These are phyloP conservation scores for Ecdyonurus torrentis DNA, from an alignment of 2,888 invertebrate species.

Conservation along the genomic window DNA sequence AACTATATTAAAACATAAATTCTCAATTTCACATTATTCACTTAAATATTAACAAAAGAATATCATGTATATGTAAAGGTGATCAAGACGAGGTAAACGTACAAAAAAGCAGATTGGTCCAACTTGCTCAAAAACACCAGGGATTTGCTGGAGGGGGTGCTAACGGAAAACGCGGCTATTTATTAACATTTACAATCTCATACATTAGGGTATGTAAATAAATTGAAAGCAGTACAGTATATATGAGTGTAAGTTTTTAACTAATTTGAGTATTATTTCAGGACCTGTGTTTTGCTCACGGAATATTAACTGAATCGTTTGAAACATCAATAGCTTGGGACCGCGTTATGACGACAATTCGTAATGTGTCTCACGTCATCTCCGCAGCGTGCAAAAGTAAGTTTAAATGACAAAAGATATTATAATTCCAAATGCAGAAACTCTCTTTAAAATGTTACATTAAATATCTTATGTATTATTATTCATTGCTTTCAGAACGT, in stretches of 20 bases:
- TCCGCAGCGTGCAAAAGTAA: constrained; percentile 33
- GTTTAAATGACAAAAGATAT: no score
- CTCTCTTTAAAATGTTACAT: background rate
- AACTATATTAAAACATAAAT: no score
- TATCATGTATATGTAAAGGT: no score
- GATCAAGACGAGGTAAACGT: background rate
- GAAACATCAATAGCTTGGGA: constrained; percentile 99
- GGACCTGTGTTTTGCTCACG: background rate
- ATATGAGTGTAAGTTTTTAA: no score
- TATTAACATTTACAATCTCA: constrained; percentile 94
- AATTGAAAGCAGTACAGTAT: no score
- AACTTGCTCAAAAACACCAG: background rate
- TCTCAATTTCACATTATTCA: no score
- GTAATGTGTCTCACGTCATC: constrained; percentile 75
- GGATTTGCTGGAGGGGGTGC: background rate
- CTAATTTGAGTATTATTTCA: no score
- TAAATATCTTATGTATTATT: no score
- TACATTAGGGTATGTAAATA: constrained; percentile 78
- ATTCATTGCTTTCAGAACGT: constrained; percentile 17
- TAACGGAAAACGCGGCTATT: constrained; percentile 46
- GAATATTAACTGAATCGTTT: constrained; percentile 83
- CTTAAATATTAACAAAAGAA: no score
- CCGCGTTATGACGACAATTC: constrained; percentile 63
- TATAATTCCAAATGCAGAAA: background rate
- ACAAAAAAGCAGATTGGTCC: background rate